A percentile compares a stretch with the other conserved stretches of the same genome.
Conservation (phyloP, 2,888 invertebrate genomes). For the Fissipunctia ypsillon region DNA sequence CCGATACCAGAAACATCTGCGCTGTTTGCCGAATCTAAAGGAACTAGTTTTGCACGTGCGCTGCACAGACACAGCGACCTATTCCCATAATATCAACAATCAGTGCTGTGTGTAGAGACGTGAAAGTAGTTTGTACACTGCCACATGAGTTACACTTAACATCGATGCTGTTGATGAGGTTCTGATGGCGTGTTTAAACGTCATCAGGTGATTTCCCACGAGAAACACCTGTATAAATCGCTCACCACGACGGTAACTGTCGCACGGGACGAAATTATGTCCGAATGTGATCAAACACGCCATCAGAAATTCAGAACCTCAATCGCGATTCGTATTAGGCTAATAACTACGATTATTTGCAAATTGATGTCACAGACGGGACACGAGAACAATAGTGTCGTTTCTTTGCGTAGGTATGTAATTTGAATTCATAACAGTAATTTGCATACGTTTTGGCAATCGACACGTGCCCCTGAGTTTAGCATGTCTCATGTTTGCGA, state of each 20-base stretch:
- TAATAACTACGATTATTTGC: constrained; percentile 80
- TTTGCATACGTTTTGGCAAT: constrained; percentile 77
- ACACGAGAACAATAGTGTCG: constrained; percentile 77
- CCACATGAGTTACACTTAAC: constrained; percentile 62
- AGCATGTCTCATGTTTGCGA: constrained; percentile 54
- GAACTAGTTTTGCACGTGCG: constrained; percentile 72
- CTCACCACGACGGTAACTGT: constrained; percentile 43
- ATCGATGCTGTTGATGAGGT: constrained; percentile 72
- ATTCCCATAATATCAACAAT: constrained; percentile 64
- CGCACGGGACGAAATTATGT: constrained; percentile 56
- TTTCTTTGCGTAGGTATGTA: constrained; percentile 69
- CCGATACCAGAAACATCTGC: constrained; percentile 71
- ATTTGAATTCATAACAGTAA: constrained; percentile 77
- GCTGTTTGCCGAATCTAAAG: constrained; percentile 70
- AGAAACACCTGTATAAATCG: constrained; percentile 66
- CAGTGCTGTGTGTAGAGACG: constrained; percentile 54
- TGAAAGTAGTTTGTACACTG: constrained; percentile 67
- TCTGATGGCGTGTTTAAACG: constrained; percentile 71
- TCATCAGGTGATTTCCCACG: constrained; percentile 73
- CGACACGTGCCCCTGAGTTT: constrained; percentile 65
- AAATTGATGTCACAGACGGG: constrained; percentile 75
- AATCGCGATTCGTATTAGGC: constrained; percentile 71
- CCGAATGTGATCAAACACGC: constrained; percentile 59
- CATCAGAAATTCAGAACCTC: constrained; percentile 65
- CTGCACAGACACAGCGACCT: constrained; percentile 54